These are phyloP conservation scores for Danaus melanippus DNA, from an alignment of 1,140 invertebrate genomes.

Conservation along the genomic window DNA sequence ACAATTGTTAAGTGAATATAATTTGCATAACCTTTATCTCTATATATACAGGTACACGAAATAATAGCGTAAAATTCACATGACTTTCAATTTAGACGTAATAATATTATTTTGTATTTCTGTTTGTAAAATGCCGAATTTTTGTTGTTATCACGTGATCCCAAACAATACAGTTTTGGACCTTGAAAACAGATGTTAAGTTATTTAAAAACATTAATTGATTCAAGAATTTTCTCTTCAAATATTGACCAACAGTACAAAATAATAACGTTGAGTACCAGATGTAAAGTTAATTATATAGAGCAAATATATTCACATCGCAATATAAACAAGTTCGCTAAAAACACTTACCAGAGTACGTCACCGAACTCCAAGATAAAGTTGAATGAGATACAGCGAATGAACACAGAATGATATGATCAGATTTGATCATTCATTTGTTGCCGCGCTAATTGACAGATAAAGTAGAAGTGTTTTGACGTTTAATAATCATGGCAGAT, in stretches of 20 bases:
- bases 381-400: conserved; percentile 25
- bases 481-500: too few relatives aligned
- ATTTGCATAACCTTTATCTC: too few relatives aligned
- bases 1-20: too few relatives aligned
- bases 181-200: conserved; percentile 31
- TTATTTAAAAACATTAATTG: conserved; percentile 7
- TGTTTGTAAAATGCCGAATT: conserved; percentile 2
- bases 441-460: background rate
- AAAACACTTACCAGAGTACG: conserved; percentile 25
- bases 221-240: background rate
- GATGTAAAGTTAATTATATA: too few relatives aligned
- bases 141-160: conserved; percentile 44
- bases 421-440: conserved; percentile 15
- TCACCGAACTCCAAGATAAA: conserved; percentile 14
- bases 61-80: too few relatives aligned
- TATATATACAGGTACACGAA: too few relatives aligned
- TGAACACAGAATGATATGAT: conserved; percentile 21
- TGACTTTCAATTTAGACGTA: conserved; percentile 1
- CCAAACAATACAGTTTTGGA: conserved; percentile 23
- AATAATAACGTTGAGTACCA: too few relatives aligned
- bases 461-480: too few relatives aligned
- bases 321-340: too few relatives aligned
- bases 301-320: too few relatives aligned
- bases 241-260: too few relatives aligned
- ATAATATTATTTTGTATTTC: background rate